Evolutionary conservation across 2,113 vertebrate genomes (phyloP), one percentile per base, ranked within the genome.

Genomic region (Sylvietta virens): DNA sequence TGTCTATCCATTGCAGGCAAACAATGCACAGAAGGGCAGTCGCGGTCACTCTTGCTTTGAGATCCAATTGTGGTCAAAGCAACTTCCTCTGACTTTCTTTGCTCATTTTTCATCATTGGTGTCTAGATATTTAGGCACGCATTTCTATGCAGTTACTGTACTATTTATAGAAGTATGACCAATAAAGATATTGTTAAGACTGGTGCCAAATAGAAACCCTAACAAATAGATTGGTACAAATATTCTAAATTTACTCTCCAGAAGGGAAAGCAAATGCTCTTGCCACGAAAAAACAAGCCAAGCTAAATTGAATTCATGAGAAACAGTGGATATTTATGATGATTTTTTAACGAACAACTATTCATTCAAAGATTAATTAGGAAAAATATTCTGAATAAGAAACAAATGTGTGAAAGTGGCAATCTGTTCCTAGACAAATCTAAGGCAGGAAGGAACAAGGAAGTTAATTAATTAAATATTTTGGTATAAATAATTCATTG

Each of bases 351-450:
- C 4, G 3, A 84, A 83, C 24, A 91, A 23, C 66, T 56, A 76
- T 28, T 76, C 40, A 76, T 9, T 3, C 74, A 50, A 87, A 76
- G 66, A 82, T 91, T 88, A 88, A 94, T 61, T 80, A 81, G 76
- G 51, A 89, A 91, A 90, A 94, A 71, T 51, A 80, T 82, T 82
- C 82, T 64, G 73, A 79, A 62, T 78, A 61, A 67, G 57, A 81
- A 90, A 79, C 15, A 79, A 72, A 35, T 24, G 53, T 66, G 78
- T 53, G 79, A 96, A 85, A 90, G 56, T 80, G 27, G 7, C 74
- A 95, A 57, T 94, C 85, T 90, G 45, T 82, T 93, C 78, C 50
- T 82, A 57, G 62, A 77, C 40, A 92, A 93, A 76, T 82, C 48
- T 58, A 64, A 81, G 56, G 40, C 37, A 90, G 37, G 85, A 94